Evolutionary conservation across 2,888 invertebrate species (phyloP).

Genomic region (Parnassius glacialis): DNA sequence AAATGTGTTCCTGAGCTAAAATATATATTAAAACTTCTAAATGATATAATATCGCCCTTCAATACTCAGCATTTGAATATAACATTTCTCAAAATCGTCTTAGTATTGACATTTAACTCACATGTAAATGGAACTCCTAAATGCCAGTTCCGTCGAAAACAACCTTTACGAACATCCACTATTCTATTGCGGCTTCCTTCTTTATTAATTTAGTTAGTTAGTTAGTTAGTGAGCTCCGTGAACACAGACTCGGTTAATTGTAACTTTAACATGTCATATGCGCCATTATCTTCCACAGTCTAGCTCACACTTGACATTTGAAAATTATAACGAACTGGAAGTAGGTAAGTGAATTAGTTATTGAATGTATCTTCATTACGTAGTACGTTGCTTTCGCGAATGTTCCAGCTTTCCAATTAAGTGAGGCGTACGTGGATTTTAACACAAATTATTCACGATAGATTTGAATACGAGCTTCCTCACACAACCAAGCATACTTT

Average conservation of each 20-base stretch:
- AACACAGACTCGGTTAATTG: background rate
- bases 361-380: background rate
- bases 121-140: background rate
- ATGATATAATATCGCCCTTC: too few species aligned
- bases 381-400: too few species aligned
- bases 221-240: background rate
- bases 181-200: background rate
- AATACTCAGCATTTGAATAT: too few species aligned
- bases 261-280: background rate
- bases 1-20: too few species aligned
- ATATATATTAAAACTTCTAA: too few species aligned
- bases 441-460: too few species aligned
- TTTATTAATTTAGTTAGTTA: background rate
- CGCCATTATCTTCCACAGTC: background rate
- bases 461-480: too few species aligned
- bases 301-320: slow-evolving; percentile 13
- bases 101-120: slow-evolving; percentile 1
- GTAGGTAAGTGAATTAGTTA: background rate
- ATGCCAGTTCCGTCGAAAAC: slow-evolving; percentile 1
- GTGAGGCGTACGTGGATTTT: too few species aligned
- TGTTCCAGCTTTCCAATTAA: too few species aligned
- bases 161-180: slow-evolving; percentile 9
- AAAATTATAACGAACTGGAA: background rate
- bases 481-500: too few species aligned
- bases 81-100: too few species aligned